phyloP scores from a whole-genome alignment of 2,113 vertebrate species.

The Balaenoptera acutorostrata region DNA sequence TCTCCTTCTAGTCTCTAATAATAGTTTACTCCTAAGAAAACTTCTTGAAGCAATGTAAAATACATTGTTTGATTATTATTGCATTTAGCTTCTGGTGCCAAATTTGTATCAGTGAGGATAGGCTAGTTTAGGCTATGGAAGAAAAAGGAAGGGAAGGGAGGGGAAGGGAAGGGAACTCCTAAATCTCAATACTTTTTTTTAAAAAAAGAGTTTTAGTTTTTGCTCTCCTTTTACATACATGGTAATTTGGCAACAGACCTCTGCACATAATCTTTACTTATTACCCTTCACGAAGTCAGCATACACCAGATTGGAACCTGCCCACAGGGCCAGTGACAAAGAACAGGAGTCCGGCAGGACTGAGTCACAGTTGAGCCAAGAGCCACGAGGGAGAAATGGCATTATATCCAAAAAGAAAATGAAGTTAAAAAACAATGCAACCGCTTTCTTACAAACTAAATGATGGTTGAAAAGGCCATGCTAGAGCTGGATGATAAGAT shows the following conservation, averaged over 20 bases:
- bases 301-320: background rate
- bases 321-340: background rate
- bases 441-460: background rate
- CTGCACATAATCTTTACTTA: background rate
- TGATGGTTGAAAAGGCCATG: background rate
- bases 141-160: background rate
- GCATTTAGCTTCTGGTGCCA: background rate
- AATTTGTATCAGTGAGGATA: background rate
- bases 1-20: background rate
- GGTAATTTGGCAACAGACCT: background rate
- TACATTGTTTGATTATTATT: background rate
- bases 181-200: background rate
- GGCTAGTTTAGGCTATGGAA: background rate
- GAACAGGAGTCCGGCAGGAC: background rate
- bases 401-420: background rate
- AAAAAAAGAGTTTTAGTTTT: background rate
- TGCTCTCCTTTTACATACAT: background rate
- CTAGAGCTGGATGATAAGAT: background rate
- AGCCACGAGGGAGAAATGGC: background rate
- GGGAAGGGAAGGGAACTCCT: background rate
- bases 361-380: background rate
- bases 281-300: background rate
- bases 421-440: background rate
- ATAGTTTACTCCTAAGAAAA: background rate
- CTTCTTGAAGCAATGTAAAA: background rate